Base-by-base conservation (phyloP, 37 sponge, comb jelly and placozoan species). In the Petrosia ficiformis region DNA sequence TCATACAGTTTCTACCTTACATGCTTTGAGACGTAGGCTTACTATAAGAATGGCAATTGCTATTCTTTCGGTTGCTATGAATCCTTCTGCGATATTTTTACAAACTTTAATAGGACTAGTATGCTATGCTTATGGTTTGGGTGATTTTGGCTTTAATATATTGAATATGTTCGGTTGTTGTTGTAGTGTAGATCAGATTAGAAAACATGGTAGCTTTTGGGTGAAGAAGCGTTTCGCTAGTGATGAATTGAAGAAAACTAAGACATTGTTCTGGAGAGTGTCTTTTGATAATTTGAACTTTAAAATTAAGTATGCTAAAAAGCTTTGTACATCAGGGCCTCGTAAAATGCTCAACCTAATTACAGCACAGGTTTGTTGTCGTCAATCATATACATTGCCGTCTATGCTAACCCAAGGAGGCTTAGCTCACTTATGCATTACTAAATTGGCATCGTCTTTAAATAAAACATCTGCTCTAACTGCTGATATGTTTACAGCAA, bases 251-350 rank as follows among this genome's bases (percentile, higher is more conserved):
- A 19, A 19, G 54, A 8, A 14, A 48, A 16, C 29, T 10, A 16
- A 32, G 3, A 33, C 5, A 10, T 21, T 5, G 16, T 68, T 68
- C 8, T 68, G 70, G 70, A 4, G 39, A 10, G 70, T 34, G 5
- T 35, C 70, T 19, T 36, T 68, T 19, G 70, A 68, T 33, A 68
- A 68, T 33, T 68, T 68, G 35, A 68, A 68, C 35, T 68, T 68
- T 68, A 35, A 68, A 36, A 25, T 68, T 4, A 68, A 68, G 35
- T 68, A 36, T 68, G 70, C 70, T 34, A 37, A 68, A 33, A 35
- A 36, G 22, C 10, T 16, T 25, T 10, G 5, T 68, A 37, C 39
- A 68, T 36, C 39, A 21, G 24, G 39, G 32, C 39, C 37, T 10
- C 29, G 35, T 36, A 32, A 37, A 25, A 68, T 68, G 70, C 16